Base-by-base conservation (phyloP, 2,797 vertebrate species). In the Neoniphon sammara region DNA sequence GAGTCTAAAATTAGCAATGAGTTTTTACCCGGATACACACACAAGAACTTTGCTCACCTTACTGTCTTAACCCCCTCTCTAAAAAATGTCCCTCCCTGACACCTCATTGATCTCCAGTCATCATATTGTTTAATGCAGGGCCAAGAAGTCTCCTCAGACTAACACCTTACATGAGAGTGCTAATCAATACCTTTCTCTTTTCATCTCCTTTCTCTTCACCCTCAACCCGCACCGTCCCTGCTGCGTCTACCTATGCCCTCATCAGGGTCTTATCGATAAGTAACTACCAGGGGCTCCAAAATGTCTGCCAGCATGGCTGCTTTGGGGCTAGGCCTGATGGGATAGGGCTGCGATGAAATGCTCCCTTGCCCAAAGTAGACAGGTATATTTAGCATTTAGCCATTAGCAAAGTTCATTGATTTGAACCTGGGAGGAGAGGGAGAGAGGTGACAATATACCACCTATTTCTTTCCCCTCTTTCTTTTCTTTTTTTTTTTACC, bases 321-420 rank as follows among this genome's bases (percentile, higher is more conserved):
- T 82, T 73, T 53, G 21, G 69, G 44, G 46, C 2, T 44, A 25
- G 5, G 55, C 47, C 68, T 75, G 72, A 68, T 69, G 39, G 67
- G 73, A 79, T 3, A 1, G 53, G 54, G 50, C 66, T 2, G 1
- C n/a, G 21, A 76, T 74, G 63, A 85, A 87, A 72, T 66, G 46
- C 63, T 73, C 67, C 54, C 75, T 56, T 69, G 69, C 65, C 62
- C 23, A 56, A 49, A 67, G 44, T 30, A 66, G 70, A 85, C 68
- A 74, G 73, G 79, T 91, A 89, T 89, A 89, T 90, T 91, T 90
- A 91, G 83, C 75, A 84, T 88, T 85, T 80, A 83, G 84, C 82
- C 73, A 85, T 82, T 66, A 79, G 63, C 85, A 80, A 73, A 23
- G 12, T 69, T 66, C 80, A 92, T 89, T 85, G 89, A 90, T 89